A percentile compares a stretch with the other conserved stretches of the same genome.
Conservation (phyloP, 1,140 invertebrate genomes). For the Drosophila quadrilineata region DNA sequence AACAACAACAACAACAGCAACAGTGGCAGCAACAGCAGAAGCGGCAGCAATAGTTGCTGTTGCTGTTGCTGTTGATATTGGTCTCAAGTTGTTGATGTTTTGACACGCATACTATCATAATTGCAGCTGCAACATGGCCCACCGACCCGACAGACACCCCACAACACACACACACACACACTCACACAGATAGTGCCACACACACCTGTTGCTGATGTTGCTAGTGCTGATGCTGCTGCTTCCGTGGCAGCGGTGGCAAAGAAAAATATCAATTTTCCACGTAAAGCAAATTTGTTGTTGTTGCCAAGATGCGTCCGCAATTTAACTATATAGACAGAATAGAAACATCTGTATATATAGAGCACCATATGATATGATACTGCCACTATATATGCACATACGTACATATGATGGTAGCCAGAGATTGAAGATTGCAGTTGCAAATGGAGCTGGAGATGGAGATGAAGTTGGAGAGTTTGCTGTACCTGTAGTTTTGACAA, state of each 20-base stretch:
- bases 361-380: slow-evolving; percentile 25
- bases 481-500: slow-evolving; percentile 77
- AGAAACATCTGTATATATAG: slow-evolving; percentile 13
- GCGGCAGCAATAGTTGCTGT: slow-evolving; percentile 17
- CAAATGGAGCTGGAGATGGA: not conserved
- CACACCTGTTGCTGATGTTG: slow-evolving; percentile 72
- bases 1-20: too few relatives aligned
- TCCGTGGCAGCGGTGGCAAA: slow-evolving; percentile 68
- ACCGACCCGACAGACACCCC: slow-evolving; percentile 22
- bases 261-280: slow-evolving; percentile 77
- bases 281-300: slow-evolving; percentile 45
- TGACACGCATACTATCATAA: slow-evolving; percentile 76
- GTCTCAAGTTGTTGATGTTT: slow-evolving; percentile 57
- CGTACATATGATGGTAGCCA: not conserved
- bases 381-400: too few relatives aligned
- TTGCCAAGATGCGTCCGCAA: slow-evolving; percentile 44
- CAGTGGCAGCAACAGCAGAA: too few relatives aligned
- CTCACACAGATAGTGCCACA: not conserved
- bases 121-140: slow-evolving; percentile 52
- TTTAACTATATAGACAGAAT: slow-evolving; percentile 30
- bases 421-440: slow-evolving; percentile 4
- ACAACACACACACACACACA: slow-evolving; percentile 34
- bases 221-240: too few relatives aligned
- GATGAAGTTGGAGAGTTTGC: not conserved
- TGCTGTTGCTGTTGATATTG: slow-evolving; percentile 30